Evolutionary conservation across 2,797 vertebrate genomes (phyloP).

Genomic region (Neoniphon sammara): DNA sequence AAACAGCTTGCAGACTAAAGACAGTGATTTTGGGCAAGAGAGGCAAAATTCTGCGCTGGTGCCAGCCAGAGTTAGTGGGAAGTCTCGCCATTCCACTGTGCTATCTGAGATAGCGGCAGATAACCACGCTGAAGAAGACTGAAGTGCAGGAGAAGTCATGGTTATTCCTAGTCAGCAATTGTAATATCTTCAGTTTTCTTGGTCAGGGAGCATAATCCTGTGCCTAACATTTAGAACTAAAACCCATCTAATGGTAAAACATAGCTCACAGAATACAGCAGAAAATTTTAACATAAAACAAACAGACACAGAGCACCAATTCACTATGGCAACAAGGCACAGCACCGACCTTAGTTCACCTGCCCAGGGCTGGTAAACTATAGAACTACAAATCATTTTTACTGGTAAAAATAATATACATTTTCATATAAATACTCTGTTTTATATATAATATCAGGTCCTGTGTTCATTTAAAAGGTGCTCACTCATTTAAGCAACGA

Average conservation of each 20-base stretch:
- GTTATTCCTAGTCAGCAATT: constrained; percentile 2
- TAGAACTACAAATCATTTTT: neutral
- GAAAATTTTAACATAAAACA: constrained; percentile 18
- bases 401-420: neutral
- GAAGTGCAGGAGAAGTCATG: constrained; percentile 5
- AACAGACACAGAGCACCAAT: constrained; percentile 3
- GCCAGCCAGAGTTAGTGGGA: neutral
- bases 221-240: too few relatives aligned
- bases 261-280: neutral
- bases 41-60: neutral
- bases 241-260: constrained; percentile 17
- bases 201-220: constrained; percentile 5
- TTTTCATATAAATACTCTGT: constrained; percentile 1
- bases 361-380: neutral
- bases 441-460: neutral
- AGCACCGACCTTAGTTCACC: constrained; percentile 19
- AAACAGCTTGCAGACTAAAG: neutral
- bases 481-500: too few relatives aligned
- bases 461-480: too few relatives aligned
- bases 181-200: neutral
- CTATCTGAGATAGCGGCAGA: neutral
- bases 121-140: neutral
- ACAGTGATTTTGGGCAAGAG: neutral
- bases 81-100: neutral
- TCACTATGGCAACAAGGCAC: neutral